Conservation (phyloP, 2,113 vertebrate species). For the Pseudorectes ferrugineus region DNA sequence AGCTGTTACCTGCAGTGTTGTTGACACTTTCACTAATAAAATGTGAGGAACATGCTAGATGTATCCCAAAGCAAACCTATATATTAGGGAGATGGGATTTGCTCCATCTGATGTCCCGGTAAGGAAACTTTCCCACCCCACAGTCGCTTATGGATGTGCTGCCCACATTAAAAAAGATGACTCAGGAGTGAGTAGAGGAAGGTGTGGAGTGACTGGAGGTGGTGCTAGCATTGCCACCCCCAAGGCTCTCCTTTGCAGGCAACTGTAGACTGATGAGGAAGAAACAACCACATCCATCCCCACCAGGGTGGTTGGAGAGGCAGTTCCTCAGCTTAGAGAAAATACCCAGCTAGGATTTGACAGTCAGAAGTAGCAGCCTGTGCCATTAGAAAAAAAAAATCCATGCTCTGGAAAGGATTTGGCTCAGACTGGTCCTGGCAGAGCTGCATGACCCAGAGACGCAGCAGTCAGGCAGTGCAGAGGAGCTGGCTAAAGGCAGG, state of each 20-base stretch:
- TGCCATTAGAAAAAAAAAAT: neutral
- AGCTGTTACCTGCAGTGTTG: neutral
- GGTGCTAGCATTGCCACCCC: neutral
- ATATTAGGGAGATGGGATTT: neutral
- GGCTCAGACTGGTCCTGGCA: neutral
- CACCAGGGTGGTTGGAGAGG: neutral
- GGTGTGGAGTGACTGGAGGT: neutral
- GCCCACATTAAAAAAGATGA: neutral
- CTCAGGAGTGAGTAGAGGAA: neutral
- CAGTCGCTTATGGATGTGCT: neutral
- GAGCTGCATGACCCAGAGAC: neutral
- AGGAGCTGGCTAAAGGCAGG: neutral
- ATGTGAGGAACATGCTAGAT: neutral
- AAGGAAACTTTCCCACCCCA: neutral
- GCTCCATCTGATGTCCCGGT: neutral
- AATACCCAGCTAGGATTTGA: neutral
- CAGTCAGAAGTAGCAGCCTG: neutral
- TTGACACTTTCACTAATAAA: neutral
- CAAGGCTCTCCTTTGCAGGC: neutral
- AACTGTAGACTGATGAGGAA: neutral
- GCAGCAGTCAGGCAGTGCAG: neutral
- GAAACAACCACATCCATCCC: neutral
- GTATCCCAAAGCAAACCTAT: neutral
- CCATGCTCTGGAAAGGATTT: neutral
- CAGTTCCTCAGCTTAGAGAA: neutral